Base-by-base conservation (phyloP, 2,888 invertebrate species). In the Drosophila anceps region DNA sequence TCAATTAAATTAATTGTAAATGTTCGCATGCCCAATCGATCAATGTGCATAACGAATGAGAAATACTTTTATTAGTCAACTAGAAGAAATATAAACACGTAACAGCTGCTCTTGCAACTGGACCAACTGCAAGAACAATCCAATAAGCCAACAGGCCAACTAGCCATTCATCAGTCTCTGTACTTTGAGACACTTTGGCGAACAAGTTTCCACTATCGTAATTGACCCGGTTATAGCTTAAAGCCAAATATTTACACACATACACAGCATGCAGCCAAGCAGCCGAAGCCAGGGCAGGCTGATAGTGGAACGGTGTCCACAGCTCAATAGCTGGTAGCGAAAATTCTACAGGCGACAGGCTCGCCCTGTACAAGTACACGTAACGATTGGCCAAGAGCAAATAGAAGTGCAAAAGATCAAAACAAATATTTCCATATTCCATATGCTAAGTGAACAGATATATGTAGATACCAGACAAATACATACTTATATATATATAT, bases 191-290 rank as follows among this genome's bases (percentile, higher is more conserved):
- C 54, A 75, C 43, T 59, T 58, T 27, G 39, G 24, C 48, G 54
- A 53, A 35, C 64, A 67, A 61, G 33, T 76, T 65, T 58, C 50
- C 61, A 68, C 64, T 46, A 72, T 58, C 58, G 57, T 54, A 86
- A 68, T 83, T 81, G 81, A 81, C 76, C 82, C 73, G 81, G 83
- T 69, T 84, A 73, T 64, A 65, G 65, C 65, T 62, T 50, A 44
- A 69, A 63, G 50, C 46, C 68, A 78, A 81, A 83, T 76, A 76
- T 84, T 83, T 71, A 58, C 70, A 75, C 63, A 71, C 20, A 15
- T n/a, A 37, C n/a, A 18, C 18, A 33, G 33, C 33, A 33, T 33
- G 10, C 33, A 33, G 33, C 33, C 10, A 24, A 24, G 24, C 4
- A 24, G 24, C 4, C 24, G 24, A 24, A 24, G 24, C 24, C 24